phyloP scores from a whole-genome alignment of 2,797 vertebrate species.

The Clarias fuscus region DNA sequence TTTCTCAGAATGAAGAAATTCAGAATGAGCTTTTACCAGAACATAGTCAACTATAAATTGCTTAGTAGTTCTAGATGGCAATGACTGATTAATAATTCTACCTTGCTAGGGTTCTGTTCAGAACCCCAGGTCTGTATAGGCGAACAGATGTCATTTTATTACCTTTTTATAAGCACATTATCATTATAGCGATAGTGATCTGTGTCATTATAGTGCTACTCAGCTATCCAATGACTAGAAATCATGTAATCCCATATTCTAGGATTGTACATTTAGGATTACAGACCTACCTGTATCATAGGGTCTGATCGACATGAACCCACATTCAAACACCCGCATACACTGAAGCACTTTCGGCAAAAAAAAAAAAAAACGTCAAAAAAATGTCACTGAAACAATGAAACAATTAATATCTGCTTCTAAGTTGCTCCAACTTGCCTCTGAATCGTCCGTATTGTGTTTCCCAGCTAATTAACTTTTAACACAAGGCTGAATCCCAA shows the following conservation, averaged over 20 bases:
- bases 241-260: neutral
- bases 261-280: neutral
- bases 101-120: neutral
- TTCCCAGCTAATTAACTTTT: no score
- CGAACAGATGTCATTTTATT: neutral
- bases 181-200: no score
- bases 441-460: no score
- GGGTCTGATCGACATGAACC: no score
- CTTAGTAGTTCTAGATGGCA: neutral
- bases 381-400: no score
- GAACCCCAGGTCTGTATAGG: neutral
- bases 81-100: neutral
- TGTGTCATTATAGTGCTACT: neutral
- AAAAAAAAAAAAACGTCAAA: no score
- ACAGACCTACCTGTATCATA: neutral
- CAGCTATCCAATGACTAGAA: neutral
- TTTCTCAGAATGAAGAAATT: neutral
- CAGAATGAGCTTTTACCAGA: neutral
- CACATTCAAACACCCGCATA: no score
- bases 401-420: no score
- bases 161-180: neutral
- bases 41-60: neutral
- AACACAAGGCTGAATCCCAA: no score
- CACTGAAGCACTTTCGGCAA: no score
- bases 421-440: no score